Percentiles rank a stretch among this genome's conserved stretches.
Conservation (phyloP, 37 sponge, comb jelly and placozoan species). For the Theonella swinhoei region DNA sequence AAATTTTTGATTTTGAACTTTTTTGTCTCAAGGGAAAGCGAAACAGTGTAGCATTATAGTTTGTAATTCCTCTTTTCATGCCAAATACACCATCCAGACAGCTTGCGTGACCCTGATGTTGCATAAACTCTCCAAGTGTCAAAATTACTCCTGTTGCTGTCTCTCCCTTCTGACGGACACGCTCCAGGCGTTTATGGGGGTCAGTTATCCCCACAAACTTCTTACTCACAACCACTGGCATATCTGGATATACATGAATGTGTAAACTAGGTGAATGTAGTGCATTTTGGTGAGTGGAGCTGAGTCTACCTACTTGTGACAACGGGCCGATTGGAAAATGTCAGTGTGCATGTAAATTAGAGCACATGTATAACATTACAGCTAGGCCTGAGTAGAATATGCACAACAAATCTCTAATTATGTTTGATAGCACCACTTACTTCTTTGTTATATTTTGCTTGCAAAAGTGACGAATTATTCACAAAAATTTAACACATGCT, state of each 20-base stretch:
- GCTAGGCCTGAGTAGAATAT: no score
- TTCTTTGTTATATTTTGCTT: no score
- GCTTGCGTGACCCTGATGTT: conserved; percentile 32
- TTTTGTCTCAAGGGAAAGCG: conserved; percentile 76
- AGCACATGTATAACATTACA: no score
- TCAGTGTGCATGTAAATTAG: no score
- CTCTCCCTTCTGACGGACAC: not conserved
- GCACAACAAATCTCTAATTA: no score
- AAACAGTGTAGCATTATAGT: conserved; percentile 73
- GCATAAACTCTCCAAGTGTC: conserved; percentile 26
- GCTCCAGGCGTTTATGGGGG: conserved; percentile 31
- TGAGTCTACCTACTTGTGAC: no score
- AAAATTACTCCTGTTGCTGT: conserved; percentile 12
- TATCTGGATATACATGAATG: conserved; percentile 52
- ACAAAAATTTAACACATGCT: no score
- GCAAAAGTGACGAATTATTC: no score
- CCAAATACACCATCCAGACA: conserved; percentile 47
- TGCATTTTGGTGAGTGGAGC: no score
- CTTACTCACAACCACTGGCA: conserved; percentile 65
- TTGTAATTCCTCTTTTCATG: not conserved
- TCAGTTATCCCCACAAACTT: conserved; percentile 55
- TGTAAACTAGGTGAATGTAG: no score
- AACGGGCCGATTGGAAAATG: no score
- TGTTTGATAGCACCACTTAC: no score
- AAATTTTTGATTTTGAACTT: conserved; percentile 40